Base-by-base conservation (phyloP, 2,797 vertebrate genomes). In the Falco novaeseelandiae region DNA sequence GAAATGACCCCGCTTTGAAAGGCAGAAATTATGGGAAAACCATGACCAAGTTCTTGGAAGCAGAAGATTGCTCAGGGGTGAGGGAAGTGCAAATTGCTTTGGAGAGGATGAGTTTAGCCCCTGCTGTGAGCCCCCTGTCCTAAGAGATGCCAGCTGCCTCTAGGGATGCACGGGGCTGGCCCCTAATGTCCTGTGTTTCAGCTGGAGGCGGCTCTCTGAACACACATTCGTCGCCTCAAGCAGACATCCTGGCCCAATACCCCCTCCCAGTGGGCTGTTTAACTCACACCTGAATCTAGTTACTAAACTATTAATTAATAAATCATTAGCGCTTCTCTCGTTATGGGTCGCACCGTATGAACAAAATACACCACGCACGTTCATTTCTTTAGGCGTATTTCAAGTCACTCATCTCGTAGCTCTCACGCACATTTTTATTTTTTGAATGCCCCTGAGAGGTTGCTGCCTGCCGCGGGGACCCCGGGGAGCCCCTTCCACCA, bases 251-350 rank as follows among this genome's bases (percentile, higher is more conserved):
- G 82, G 59, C 74, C 90, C 93, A 91, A 91, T 4, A 93, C 30
- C 52, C 55, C 89, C 94, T 89, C 85, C 78, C 87, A 82, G 81
- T 2, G 90, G 91, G 40, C 82, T 85, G 44, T 52, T 83, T 67
- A 48, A 91, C 63, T 51, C 90, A 83, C 83, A 87, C 29, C 29
- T 65, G 26, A 63, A 62, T 13, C 8, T 19, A 19, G 40, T 62
- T 36, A 57, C n/a, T 46, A 8, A 27, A 52, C 29, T 22, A 1
- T 17, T 54, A 42, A 34, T 46, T 34, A 57, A 23, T 38, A 62
- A 83, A 80, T 40, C 15, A 20, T 16, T 52, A 3, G 30, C 14
- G 25, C 18, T 63, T 61, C 44, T 44, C 32, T 71, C 46, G 6
- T n/a, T 38, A 49, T 3, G 34, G 34, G 15, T 10, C 55, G 76